phyloP scores from a whole-genome alignment of 2,797 vertebrate genomes.

The Poliocrania exsul region DNA sequence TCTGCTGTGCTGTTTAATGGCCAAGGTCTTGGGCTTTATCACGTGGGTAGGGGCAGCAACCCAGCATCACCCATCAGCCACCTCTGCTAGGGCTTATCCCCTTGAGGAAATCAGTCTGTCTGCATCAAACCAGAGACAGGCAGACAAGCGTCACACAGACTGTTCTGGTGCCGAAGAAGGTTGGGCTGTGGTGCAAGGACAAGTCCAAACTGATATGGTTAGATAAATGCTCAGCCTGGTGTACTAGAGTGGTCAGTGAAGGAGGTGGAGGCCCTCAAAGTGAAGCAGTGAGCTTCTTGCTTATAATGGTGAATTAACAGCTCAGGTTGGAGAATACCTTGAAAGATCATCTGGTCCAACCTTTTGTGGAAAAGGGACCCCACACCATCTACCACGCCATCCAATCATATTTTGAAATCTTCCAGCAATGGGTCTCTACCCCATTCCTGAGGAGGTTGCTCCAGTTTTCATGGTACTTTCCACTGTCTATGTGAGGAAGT shows the following conservation, averaged over 20 bases:
- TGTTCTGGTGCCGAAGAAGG: background rate
- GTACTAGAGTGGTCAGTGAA: background rate
- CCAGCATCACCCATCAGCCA: background rate
- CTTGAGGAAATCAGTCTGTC: background rate
- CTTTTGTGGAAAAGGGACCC: rapidly evolving
- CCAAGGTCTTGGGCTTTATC: background rate
- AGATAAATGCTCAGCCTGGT: background rate
- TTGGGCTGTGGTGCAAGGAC: background rate
- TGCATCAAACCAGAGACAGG: background rate
- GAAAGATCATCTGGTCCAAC: background rate
- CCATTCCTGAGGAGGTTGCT: background rate
- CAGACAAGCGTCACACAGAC: background rate
- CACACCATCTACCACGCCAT: background rate
- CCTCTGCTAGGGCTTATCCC: background rate
- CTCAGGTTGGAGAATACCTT: background rate
- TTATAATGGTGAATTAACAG: background rate
- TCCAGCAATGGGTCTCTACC: background rate
- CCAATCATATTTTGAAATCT: background rate
- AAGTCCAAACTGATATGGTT: background rate
- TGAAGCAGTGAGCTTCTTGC: background rate
- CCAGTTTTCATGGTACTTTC: background rate
- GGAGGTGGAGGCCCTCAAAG: background rate
- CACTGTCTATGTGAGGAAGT: background rate
- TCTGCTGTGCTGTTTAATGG: background rate
- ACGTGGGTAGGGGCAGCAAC: background rate